Conservation (phyloP, 2,888 invertebrate species). For the Ormyrus thymus region DNA sequence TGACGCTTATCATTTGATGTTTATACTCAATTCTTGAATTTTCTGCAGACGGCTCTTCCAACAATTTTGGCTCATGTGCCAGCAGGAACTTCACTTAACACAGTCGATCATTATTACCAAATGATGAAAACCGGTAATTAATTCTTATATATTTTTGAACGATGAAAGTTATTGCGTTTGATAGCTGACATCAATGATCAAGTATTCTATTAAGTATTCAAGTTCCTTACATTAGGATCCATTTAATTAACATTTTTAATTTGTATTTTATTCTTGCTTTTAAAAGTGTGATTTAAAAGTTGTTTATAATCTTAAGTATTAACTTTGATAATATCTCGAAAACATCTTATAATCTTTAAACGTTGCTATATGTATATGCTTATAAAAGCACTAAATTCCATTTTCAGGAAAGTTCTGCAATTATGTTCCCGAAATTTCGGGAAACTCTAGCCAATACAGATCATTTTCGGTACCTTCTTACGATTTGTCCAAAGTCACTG, state of each 20-base stretch:
- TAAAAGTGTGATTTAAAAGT: background rate
- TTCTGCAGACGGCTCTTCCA: background rate
- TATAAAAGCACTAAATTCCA: background rate
- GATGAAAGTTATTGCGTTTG: background rate
- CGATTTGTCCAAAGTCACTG: constrained; percentile 23
- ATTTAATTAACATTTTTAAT: background rate
- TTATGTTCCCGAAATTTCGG: background rate
- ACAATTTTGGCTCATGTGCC: constrained; percentile 4
- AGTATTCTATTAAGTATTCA: too few species aligned
- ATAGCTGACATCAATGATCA: background rate
- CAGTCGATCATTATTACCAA: constrained; percentile 14
- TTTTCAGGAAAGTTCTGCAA: background rate
- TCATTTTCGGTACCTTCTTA: constrained; percentile 2
- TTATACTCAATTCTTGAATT: too few species aligned
- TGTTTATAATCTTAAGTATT: background rate
- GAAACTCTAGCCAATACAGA: background rate
- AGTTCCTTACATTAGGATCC: background rate
- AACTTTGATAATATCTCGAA: background rate
- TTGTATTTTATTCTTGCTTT: background rate
- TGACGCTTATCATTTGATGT: background rate
- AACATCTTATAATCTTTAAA: background rate
- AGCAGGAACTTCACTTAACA: constrained; percentile 15
- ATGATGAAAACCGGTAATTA: background rate
- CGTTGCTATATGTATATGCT: too few species aligned
- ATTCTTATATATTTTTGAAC: background rate